Base-by-base conservation (phyloP, 2,888 invertebrate genomes). In the Campoplex nolae region DNA sequence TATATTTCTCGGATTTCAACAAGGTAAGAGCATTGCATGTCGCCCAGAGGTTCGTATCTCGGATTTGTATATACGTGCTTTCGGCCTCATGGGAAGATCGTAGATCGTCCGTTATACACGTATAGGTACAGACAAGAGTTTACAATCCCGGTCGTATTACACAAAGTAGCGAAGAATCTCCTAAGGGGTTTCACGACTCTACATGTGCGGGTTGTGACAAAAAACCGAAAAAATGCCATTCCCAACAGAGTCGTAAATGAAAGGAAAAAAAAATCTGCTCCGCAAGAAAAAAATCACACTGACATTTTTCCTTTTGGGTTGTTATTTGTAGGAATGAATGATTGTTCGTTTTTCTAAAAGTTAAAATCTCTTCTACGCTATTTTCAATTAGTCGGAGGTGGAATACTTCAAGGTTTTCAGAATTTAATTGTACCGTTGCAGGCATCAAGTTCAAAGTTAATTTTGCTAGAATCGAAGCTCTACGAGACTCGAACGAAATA, bases 11-110 rank as follows among this genome's bases (percentile, higher is more conserved):
- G 32, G 68, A 68, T 76, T 75, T 67, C 58, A 65, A 76, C 67
- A 56, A 65, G 73, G 70, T 32, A 62, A 84, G 73, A 80, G 73
- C 85, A 54, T 74, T 35, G 51, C 23, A 23, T 65, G 51, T n/a
- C 81, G 84, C 77, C 58, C 13, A 62, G 77, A 58, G 73, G 77
- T 74, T 75, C 76, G 80, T 83, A 80, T 83, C 86, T 76, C 80
- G 65, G 48, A 77, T 84, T 62, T 75, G 77, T 74, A 67, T 54
- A 79, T 83, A 67, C 56, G 80, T 56, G 76, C 73, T 77, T 83
- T 84, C 73, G 62, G 80, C 68, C 83, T 84, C 76, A 58, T 76
- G 80, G 73, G 68, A 68, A 51, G 67, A 67, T 78, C 73, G 65
- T 77, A 77, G 79, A 74, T 81, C 84, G 86, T 74, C 68, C 51